Evolutionary conservation across 2,888 invertebrate genomes (phyloP), one percentile per base, ranked within the genome.

Genomic region (Tenthredo notha): DNA sequence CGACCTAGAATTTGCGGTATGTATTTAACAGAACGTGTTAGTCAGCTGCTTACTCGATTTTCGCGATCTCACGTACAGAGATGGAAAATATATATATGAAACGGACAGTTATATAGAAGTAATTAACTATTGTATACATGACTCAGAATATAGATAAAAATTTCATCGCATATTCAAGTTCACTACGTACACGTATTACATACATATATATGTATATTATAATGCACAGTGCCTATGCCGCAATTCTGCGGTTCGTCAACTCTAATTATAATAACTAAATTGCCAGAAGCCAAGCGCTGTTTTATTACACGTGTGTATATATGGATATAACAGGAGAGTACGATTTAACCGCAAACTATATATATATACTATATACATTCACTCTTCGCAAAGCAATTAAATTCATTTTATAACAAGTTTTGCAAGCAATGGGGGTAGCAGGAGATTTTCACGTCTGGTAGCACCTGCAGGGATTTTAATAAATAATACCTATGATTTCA

Each of bases 241-340:
- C 74, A 25, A 33, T 37, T 74, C 74, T 15, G 74, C 74, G 74
- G 74, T 43, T 43, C 74, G 47, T 43, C 74, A 37, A 74, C 74
- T 47, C 33, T 74, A 74, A 70, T 37, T 70, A 70, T 70, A 70
- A 70, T 70, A 74, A 74, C 43, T 15, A 12, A 74, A 74, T 74
- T 47, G 25, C 74, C 74, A 74, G 43, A 47, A 74, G 43, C 47
- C 47, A 74, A 74, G 74, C 47, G 40, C 25, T 21, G 74, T 74
- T 43, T 74, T 47, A 40, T 74, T 21, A 9, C 10, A 54, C 7
- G n/a, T 37, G 37, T 37, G 2, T 33, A 4, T 37, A 37, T 37
- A 37, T 7, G 6, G 37, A 7, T 25, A 25, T 21, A 61, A 61
- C 58, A 4, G 2, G 25, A 12, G 29, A 70, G 37, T 70, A 40